phyloP scores from a whole-genome alignment of 2,797 vertebrate species.

The Manis crassicaudata region DNA sequence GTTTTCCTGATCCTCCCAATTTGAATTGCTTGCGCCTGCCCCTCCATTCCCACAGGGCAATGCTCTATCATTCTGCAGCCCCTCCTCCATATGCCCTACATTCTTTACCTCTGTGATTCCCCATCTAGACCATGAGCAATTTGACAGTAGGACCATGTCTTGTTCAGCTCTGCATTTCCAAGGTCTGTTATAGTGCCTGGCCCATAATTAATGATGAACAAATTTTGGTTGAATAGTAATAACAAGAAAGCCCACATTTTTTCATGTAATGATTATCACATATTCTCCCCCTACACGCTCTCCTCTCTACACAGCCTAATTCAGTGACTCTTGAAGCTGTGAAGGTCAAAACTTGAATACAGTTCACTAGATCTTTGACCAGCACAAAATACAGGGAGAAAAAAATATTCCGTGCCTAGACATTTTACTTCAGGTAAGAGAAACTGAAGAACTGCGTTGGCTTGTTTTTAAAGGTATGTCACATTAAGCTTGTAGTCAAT shows the following conservation, averaged over 20 bases:
- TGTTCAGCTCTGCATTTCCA: neutral
- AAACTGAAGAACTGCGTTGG: neutral
- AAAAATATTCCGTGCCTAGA: neutral
- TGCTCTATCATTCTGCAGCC: fast-evolving
- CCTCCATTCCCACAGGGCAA: neutral
- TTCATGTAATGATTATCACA: neutral
- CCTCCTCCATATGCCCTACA: fast-evolving
- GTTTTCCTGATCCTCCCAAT: neutral
- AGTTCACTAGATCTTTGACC: neutral
- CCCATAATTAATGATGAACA: neutral
- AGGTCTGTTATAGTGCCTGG: neutral
- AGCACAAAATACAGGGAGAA: neutral
- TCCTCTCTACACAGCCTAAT: neutral
- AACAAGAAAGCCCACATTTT: neutral
- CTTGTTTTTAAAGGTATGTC: constrained; percentile 25
- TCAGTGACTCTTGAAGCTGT: neutral
- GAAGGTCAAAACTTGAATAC: neutral
- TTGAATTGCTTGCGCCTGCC: neutral
- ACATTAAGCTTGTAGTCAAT: neutral
- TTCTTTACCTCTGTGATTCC: neutral
- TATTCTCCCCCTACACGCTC: neutral
- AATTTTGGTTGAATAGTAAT: neutral
- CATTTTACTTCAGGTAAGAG: neutral
- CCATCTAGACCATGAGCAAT: neutral
- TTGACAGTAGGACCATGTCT: neutral